Percentiles rank a stretch among this genome's conserved stretches.
Evolutionary conservation across 2,113 vertebrate species (phyloP).

Genomic region (Irena cyanogastra): DNA sequence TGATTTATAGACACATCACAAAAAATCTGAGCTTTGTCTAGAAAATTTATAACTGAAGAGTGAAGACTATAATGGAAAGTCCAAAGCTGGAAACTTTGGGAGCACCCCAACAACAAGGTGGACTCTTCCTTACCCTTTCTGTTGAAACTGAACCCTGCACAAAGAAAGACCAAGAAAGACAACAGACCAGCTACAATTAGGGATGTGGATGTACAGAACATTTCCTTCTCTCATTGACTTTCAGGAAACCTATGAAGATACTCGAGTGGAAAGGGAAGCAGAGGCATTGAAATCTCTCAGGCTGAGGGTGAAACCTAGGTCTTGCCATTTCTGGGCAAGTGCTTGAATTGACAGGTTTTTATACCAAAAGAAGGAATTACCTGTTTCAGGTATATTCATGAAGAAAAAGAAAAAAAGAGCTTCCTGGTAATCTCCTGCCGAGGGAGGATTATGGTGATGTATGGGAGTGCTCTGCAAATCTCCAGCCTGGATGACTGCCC

Average conservation of each 20-base stretch:
- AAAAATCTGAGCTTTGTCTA: background rate
- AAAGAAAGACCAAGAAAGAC: background rate
- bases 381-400: background rate
- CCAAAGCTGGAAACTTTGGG: background rate
- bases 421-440: background rate
- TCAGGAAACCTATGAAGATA: background rate
- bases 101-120: background rate
- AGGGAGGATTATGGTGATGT: background rate
- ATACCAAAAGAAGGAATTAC: background rate
- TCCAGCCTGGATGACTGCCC: background rate
- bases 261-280: background rate
- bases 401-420: background rate
- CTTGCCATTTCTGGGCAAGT: background rate
- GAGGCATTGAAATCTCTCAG: background rate
- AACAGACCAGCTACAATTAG: background rate
- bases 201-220: background rate
- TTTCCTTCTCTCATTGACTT: background rate
- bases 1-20: background rate
- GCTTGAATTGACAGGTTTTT: background rate
- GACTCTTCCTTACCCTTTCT: background rate
- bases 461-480: background rate
- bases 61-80: background rate
- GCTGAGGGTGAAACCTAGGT: background rate
- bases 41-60: background rate
- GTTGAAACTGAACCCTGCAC: background rate